Base-by-base conservation (phyloP, 2,113 vertebrate species). In the Fregata magnificens region DNA sequence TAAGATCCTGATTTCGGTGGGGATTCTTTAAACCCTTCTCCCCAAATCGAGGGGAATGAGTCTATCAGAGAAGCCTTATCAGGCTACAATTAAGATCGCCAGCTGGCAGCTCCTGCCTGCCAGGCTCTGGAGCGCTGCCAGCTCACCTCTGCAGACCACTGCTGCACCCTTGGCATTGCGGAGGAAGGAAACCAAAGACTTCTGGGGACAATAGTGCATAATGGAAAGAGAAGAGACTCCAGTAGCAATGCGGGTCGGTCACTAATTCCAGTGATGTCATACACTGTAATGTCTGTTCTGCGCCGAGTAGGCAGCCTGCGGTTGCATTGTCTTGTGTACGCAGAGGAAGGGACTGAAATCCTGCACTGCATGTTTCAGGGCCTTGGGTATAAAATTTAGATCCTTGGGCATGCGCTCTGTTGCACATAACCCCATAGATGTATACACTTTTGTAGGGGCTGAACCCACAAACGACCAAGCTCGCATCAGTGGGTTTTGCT, bases 161-260 rank as follows among this genome's bases (percentile, higher is more conserved):
- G 61, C 73, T 52, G 50, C 52, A 62, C 16, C 78, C 66, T 52
- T 20, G 15, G 29, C 1, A 0, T 5, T 28, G 34, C 10, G 2
- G 65, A 74, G 42, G 26, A n/a, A 21, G 47, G 73, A 49, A 79
- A 63, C 26, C 1, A 0, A 38, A 59, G 38, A 2, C 13, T 89
- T 45, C 72, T 67, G 56, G 38, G 70, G 38, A 71, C n/a, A 20
- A 3, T 2, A 26, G 26, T 1, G 19, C 0, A 0, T 26, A 16
- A 56, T 20, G 63, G 69, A 74, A 87, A 70, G 70, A 42, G 59
- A 40, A 78, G 59, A 65, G 69, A n/a, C 29, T 81, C 34, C 38
- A 2, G 18, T 0, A 62, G 72, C 6, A 6, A 11, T 0, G 1
- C 1, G 2, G 22, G 45, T 42, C 3, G 0, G 42, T 49, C 63